Conservation (phyloP, 2,888 invertebrate genomes). For the Drosophila hawaiiensis region DNA sequence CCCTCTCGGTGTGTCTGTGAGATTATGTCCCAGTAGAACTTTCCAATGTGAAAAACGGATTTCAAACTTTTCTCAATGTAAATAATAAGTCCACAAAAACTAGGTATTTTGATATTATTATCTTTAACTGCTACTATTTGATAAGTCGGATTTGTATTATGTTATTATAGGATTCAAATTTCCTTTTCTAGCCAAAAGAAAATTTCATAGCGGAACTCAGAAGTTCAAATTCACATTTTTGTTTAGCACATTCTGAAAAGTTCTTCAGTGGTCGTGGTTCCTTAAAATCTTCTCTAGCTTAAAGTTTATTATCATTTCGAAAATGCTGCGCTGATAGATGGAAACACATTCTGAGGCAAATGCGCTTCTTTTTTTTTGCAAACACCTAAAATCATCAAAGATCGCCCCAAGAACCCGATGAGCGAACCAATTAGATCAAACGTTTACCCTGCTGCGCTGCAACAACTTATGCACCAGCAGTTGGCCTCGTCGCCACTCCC, state of each 20-base stretch:
- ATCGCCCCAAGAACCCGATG: constrained; percentile 49
- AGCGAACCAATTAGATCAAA: constrained; percentile 82
- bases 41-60: neutral
- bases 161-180: neutral
- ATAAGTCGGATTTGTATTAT: neutral
- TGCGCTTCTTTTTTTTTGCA: constrained; percentile 15
- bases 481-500: constrained; percentile 1
- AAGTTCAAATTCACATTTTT: neutral
- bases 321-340: constrained; percentile 35
- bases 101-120: neutral
- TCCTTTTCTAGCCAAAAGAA: neutral
- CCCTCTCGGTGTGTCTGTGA: neutral
- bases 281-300: neutral
- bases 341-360: constrained; percentile 5
- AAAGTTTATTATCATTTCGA: constrained; percentile 18
- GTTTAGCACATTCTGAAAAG: neutral
- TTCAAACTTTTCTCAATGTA: neutral
- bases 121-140: neutral
- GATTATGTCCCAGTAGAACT: constrained; percentile 8
- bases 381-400: constrained; percentile 40
- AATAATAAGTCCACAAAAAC: neutral
- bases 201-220: neutral
- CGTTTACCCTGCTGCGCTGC: constrained; percentile 78
- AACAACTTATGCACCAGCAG: constrained; percentile 59
- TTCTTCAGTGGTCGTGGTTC: neutral